Conservation (phyloP, 2,888 invertebrate genomes). For the Alviniconcha strummeri region DNA sequence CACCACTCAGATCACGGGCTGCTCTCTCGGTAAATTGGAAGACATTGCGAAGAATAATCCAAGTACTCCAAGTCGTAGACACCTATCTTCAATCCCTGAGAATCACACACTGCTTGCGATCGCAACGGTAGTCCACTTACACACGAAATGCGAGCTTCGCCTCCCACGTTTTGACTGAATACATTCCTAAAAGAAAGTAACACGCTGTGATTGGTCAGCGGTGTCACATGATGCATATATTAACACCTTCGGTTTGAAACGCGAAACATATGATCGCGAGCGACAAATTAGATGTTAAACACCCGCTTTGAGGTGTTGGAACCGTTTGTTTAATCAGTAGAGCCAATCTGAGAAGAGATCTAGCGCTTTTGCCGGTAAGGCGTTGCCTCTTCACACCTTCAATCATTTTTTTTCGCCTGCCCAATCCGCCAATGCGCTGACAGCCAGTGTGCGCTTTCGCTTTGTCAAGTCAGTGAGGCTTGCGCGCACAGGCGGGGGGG, state of each 20-base stretch:
- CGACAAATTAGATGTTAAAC: slow-evolving; percentile 44
- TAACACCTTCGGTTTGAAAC: slow-evolving; percentile 53
- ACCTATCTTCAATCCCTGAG: slow-evolving; percentile 18
- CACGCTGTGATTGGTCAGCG: slow-evolving; percentile 50
- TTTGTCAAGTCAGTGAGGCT: not conserved
- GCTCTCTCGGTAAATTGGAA: slow-evolving; percentile 27
- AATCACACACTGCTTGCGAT: slow-evolving; percentile 27
- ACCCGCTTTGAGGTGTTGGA: slow-evolving; percentile 38
- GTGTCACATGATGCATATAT: slow-evolving; percentile 54
- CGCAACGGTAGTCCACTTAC: slow-evolving; percentile 35
- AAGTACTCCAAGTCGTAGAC: slow-evolving; percentile 18
- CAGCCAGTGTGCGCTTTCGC: not conserved
- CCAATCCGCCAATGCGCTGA: slow-evolving; percentile 25
- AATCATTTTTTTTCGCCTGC: not conserved
- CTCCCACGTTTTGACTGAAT: slow-evolving; percentile 55
- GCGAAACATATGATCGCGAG: slow-evolving; percentile 45
- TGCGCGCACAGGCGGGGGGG: no score
- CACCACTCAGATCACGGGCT: slow-evolving; percentile 21
- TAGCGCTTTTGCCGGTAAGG: slow-evolving; percentile 19
- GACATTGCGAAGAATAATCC: slow-evolving; percentile 31
- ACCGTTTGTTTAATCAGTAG: slow-evolving; percentile 44
- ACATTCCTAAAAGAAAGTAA: slow-evolving; percentile 51
- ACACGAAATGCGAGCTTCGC: slow-evolving; percentile 45
- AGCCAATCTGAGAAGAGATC: slow-evolving; percentile 34
- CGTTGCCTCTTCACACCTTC: slow-evolving; percentile 27